These are phyloP conservation scores for Tiliacea aurago DNA, from an alignment of 2,888 invertebrate species.

Conservation along the genomic window DNA sequence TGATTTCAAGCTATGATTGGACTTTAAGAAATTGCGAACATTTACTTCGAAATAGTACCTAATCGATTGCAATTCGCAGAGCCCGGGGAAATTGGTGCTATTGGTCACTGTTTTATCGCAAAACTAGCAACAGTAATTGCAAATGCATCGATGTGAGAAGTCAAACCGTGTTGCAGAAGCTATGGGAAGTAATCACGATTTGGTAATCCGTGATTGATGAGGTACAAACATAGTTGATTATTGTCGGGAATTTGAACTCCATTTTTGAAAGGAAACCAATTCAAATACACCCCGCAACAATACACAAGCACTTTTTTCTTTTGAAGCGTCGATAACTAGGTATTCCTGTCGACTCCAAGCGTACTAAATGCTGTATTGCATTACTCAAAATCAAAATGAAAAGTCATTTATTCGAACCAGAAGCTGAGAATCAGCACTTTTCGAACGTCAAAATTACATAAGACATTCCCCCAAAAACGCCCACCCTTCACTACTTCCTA, in stretches of 20 bases:
- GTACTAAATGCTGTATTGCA: too few species aligned
- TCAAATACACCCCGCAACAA: background rate
- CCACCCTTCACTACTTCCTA: too few species aligned
- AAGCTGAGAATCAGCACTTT: too few species aligned
- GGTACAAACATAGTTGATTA: background rate
- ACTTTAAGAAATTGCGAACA: slow-evolving; percentile 49
- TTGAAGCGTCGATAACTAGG: background rate
- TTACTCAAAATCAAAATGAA: too few species aligned
- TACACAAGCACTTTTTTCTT: background rate
- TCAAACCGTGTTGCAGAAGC: background rate
- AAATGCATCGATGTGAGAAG: slow-evolving; percentile 19
- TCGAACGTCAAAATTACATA: too few species aligned
- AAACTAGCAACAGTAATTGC: slow-evolving; percentile 17
- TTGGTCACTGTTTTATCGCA: slow-evolving; percentile 43
- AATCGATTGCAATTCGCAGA: slow-evolving; percentile 34
- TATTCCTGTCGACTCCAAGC: too few species aligned
- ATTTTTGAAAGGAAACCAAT: background rate
- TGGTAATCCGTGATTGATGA: slow-evolving; percentile 4
- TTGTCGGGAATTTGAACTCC: background rate
- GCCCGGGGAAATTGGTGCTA: slow-evolving; percentile 19
- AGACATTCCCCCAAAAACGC: too few species aligned
- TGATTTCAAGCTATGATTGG: slow-evolving; percentile 37
- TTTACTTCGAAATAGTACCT: slow-evolving; percentile 36
- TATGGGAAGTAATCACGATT: slow-evolving; percentile 4
- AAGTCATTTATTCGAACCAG: too few species aligned